Evolutionary conservation across 2,797 vertebrate species (phyloP).

Genomic region (Urocyon cinereoargenteus): DNA sequence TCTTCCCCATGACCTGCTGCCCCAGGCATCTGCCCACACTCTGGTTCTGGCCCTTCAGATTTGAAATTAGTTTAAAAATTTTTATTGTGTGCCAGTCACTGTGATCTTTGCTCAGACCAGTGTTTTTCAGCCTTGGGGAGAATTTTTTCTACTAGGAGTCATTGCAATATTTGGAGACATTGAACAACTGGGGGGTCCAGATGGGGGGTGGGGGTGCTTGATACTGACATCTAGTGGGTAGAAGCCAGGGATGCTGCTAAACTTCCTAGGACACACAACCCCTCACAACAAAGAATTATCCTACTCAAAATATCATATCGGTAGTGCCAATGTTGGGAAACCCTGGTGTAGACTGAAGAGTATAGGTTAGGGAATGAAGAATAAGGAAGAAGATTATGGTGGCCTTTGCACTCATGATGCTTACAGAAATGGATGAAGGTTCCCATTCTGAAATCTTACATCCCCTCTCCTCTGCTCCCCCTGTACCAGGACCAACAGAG

Average conservation of each 20-base stretch:
- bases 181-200: background rate
- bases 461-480: too few species aligned
- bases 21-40: background rate
- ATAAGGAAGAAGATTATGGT: background rate
- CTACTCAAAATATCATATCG: background rate
- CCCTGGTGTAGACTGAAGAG: rapidly evolving
- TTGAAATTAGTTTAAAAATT: background rate
- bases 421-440: background rate
- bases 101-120: background rate
- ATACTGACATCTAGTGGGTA: background rate
- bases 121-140: background rate
- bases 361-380: background rate
- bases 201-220: background rate
- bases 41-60: background rate
- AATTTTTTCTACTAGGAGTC: background rate
- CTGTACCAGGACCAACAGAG: background rate
- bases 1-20: background rate
- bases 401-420: background rate
- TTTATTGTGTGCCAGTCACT: background rate
- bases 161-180: background rate
- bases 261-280: too few species aligned
- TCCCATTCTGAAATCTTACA: background rate
- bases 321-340: rapidly evolving
- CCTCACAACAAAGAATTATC: background rate
- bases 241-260: background rate